phyloP scores from a whole-genome alignment of 2,888 invertebrate genomes.

The Erpobdella octoculata region DNA sequence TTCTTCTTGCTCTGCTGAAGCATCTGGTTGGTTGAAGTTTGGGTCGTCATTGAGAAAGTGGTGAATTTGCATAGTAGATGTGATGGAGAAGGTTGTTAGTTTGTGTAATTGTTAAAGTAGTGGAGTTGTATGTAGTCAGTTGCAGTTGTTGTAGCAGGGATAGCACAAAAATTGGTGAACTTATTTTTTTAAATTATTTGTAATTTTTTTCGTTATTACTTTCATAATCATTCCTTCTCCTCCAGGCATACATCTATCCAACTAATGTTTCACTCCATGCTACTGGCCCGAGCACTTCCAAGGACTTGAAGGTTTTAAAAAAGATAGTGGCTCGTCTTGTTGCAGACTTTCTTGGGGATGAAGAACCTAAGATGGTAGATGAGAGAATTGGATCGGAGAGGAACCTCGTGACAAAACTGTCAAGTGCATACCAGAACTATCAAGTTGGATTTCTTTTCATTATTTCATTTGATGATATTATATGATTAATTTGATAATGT shows the following conservation, averaged over 20 bases:
- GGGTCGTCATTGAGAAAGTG: not conserved
- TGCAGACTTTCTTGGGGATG: not conserved
- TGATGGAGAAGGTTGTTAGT: not conserved
- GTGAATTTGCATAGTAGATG: not conserved
- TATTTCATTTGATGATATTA: too few relatives aligned
- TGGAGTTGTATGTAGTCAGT: not conserved
- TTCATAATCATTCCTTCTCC: not conserved
- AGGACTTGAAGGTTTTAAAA: constrained; percentile 1
- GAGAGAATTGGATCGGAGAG: not conserved
- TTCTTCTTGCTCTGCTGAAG: constrained; percentile 2
- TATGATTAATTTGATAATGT: not conserved
- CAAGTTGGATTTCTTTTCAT: not conserved
- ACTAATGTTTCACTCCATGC: constrained; percentile 3
- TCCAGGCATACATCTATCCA: constrained; percentile 17
- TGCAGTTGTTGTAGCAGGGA: not conserved
- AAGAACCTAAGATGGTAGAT: not conserved
- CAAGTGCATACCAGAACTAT: not conserved
- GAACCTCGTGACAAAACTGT: constrained; percentile 7
- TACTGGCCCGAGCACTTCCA: constrained; percentile 8
- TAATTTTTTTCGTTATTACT: not conserved
- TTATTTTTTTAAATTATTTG: not conserved
- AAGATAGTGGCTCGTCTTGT: constrained; percentile 8
- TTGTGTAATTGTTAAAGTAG: not conserved
- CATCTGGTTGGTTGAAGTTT: not conserved
- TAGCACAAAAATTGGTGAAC: not conserved